These are phyloP conservation scores for Thinocorus orbignyianus DNA, from an alignment of 2,113 vertebrate genomes.

Conservation along the genomic window DNA sequence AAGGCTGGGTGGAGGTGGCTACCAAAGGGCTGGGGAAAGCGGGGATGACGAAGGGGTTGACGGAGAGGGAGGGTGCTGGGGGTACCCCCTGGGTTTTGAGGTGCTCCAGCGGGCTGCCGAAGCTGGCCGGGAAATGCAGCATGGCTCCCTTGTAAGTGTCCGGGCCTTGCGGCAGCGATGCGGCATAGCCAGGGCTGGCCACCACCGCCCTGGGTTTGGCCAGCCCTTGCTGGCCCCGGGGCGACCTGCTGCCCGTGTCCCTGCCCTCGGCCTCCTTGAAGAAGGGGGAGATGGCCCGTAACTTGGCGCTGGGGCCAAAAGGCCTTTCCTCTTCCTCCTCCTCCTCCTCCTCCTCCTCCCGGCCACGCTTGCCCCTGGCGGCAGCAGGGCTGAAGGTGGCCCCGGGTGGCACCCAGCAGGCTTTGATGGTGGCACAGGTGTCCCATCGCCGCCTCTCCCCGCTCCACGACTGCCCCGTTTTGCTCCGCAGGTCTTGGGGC, in stretches of 20 bases:
- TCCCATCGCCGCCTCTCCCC: neutral
- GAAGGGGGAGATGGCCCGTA: constrained; percentile 30
- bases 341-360: neutral
- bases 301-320: neutral
- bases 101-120: constrained; percentile 27
- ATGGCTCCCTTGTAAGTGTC: constrained; percentile 56
- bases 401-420: constrained; percentile 67
- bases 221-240: neutral
- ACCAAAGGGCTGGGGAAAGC: constrained; percentile 72
- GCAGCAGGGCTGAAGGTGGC: neutral
- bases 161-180: neutral
- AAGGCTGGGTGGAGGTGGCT: neutral
- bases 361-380: neutral
- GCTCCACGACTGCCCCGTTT: neutral
- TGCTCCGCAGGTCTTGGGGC: constrained; percentile 21
- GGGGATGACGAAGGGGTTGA: constrained; percentile 68
- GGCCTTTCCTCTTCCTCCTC: neutral
- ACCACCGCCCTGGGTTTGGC: neutral
- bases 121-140: constrained; percentile 52
- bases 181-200: neutral
- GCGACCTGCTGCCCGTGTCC: neutral
- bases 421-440: constrained; percentile 8
- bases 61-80: neutral
- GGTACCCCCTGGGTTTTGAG: constrained; percentile 43
- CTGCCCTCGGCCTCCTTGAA: neutral